Base-by-base conservation (phyloP, 2,113 vertebrate genomes). In the Aplodontia rufa region DNA sequence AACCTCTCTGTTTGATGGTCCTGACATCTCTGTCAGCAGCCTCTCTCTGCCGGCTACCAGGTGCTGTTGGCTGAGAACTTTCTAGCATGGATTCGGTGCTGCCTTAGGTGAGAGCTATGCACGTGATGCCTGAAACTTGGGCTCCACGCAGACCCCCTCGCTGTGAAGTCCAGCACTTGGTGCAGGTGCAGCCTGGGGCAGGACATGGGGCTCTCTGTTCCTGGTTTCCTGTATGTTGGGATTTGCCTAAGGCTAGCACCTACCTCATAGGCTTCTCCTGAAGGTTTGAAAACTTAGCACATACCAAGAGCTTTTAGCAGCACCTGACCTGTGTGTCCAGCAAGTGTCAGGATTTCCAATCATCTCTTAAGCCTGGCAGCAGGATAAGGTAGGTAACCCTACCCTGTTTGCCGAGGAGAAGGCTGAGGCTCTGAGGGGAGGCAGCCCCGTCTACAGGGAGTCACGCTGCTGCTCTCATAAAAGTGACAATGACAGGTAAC, bases 391-490 rank as follows among this genome's bases (percentile, higher is more conserved):
- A 51, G 58, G 51, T n/a, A 8, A 35, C 5, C 4, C 30, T 30
- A 40, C 30, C 45, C 32, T 20, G 3, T 40, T 49, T 71, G 87
- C 58, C 87, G 80, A 84, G 53, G 35, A 69, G 64, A 76, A 87
- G 75, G 60, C 68, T 1, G 35, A 81, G 53, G 64, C 47, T 11
- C 22, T 35, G 68, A 58, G 42, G 37, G 35, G 16, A 78, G 49
- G 30, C 8, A 42, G 78, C 71, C 42, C 51, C 2, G 0, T 0
- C 0, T 2, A 6, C 19, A 35, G 9, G 66, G 4, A 68, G 49
- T 26, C 35, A 12, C 53, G 45, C 49, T 64, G 71, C 37, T 83
- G 1, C 60, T n/a, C 28, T 53, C 26, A 32, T 10, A 42, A 53
- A 74, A 9, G 28, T 78, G 30, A 76, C 37, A 49, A 40, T 35